Evolutionary conservation across 1,140 invertebrate species (phyloP).

Genomic region (Dreissena polymorpha): DNA sequence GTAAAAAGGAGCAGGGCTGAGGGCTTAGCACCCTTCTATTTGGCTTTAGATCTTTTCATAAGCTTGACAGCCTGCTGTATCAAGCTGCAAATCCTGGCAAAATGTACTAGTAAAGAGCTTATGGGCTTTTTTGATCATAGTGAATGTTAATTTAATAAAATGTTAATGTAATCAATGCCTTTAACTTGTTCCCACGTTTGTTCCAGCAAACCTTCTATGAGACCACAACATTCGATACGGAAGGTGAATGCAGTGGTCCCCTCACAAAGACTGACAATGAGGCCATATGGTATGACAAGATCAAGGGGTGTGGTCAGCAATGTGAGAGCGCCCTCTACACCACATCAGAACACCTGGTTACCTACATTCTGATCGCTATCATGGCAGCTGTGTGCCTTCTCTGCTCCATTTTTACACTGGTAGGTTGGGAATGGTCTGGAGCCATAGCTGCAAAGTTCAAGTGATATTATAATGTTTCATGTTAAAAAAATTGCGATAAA

Average conservation of each 20-base stretch:
- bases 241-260: slow-evolving; percentile 89
- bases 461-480: too few species aligned
- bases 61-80: too few species aligned
- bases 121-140: too few species aligned
- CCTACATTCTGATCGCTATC: slow-evolving; percentile 89
- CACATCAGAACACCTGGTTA: slow-evolving; percentile 89
- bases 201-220: slow-evolving; percentile 65
- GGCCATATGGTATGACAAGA: slow-evolving; percentile 90
- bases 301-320: slow-evolving; percentile 93
- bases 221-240: slow-evolving; percentile 86
- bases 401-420: slow-evolving; percentile 90
- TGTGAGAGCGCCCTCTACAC: slow-evolving; percentile 93
- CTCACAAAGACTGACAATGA: slow-evolving; percentile 90
- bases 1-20: too few species aligned
- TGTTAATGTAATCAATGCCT: not conserved
- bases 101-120: too few species aligned
- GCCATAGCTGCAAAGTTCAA: too few species aligned
- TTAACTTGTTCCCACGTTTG: slow-evolving; percentile 1
- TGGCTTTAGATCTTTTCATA: too few species aligned
- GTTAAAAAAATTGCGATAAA: too few species aligned
- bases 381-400: slow-evolving; percentile 87
- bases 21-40: too few species aligned
- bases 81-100: too few species aligned
- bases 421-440: slow-evolving; percentile 76
- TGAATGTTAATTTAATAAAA: too few species aligned